Evolutionary conservation across 2,888 invertebrate genomes (phyloP).

Genomic region (Zygothrica quintamaculata): DNA sequence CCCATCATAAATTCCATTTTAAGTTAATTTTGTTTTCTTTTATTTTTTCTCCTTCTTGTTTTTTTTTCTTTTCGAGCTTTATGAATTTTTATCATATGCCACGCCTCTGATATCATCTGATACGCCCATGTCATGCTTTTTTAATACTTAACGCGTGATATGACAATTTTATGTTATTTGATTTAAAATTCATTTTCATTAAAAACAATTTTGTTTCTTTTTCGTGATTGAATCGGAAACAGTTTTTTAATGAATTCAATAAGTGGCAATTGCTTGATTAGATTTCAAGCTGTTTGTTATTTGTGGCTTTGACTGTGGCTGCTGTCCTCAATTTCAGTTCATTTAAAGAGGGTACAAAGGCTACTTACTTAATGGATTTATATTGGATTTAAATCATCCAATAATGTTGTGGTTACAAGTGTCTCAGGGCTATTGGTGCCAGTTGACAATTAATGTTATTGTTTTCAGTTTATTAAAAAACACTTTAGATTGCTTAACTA

Average conservation of each 20-base stretch:
- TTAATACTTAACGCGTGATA: slow-evolving; percentile 4
- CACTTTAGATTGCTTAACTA: too few relatives aligned
- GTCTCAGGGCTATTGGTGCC: too few relatives aligned
- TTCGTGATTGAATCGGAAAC: slow-evolving; percentile 11
- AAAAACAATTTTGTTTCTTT: slow-evolving; percentile 23
- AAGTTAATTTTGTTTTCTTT: slow-evolving; percentile 14
- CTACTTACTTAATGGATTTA: too few relatives aligned
- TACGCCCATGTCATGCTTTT: not conserved
- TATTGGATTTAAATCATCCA: too few relatives aligned
- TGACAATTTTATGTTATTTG: slow-evolving; percentile 31
- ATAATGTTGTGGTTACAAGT: too few relatives aligned
- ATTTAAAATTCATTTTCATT: slow-evolving; percentile 46
- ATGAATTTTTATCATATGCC: slow-evolving; percentile 27
- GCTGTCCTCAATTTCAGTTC: not conserved
- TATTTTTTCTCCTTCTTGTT: slow-evolving; percentile 5
- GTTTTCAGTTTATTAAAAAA: too few relatives aligned
- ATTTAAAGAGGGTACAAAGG: too few relatives aligned
- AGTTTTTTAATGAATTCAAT: slow-evolving; percentile 14
- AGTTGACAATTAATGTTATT: too few relatives aligned
- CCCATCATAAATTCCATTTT: slow-evolving; percentile 48
- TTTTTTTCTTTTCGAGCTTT: slow-evolving; percentile 11
- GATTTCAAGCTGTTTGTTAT: slow-evolving; percentile 12
- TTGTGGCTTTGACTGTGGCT: not conserved
- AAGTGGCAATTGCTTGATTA: slow-evolving; percentile 31
- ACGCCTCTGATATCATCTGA: not conserved